Percentiles rank a stretch among this genome's conserved stretches.
phyloP scores from a whole-genome alignment of 2,888 invertebrate genomes.

The Luperina nickerlii region DNA sequence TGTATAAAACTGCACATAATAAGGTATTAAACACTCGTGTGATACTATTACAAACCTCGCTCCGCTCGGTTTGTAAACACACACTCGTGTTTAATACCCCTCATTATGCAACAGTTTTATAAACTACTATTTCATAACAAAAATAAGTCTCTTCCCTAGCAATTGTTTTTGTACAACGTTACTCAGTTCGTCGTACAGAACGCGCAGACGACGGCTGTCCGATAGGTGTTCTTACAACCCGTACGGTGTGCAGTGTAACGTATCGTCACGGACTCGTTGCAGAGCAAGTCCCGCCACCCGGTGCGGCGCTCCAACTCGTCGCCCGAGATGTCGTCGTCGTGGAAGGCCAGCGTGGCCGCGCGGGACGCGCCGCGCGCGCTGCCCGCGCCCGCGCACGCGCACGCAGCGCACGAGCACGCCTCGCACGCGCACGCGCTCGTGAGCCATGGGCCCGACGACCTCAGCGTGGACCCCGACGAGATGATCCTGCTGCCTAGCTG shows the following conservation, averaged over 20 bases:
- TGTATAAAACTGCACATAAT: no score
- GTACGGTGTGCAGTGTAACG: neutral
- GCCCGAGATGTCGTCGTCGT: conserved; percentile 97
- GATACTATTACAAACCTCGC: no score
- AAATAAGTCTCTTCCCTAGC: neutral
- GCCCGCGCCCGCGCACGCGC: conserved; percentile 21
- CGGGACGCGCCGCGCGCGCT: conserved; percentile 43
- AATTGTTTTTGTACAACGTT: neutral
- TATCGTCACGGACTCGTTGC: conserved; percentile 22
- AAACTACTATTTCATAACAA: no score
- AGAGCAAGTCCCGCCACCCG: conserved; percentile 93
- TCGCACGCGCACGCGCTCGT: conserved; percentile 16
- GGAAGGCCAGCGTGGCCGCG: conserved; percentile 90
- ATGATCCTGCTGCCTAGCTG: conserved; percentile 81
- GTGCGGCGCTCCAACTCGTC: conserved; percentile 97
- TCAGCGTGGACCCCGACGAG: conserved; percentile 68
- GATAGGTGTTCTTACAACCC: no score
- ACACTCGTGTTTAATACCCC: no score
- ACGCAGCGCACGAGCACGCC: neutral
- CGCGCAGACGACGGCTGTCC: neutral
- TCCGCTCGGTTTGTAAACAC: no score
- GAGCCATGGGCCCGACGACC: conserved; percentile 54
- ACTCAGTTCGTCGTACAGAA: neutral
- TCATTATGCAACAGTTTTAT: no score
- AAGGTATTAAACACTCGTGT: no score